Percentiles rank a stretch among this genome's conserved stretches.
These are phyloP conservation scores for Drosophila sucinea DNA, from an alignment of 1,140 invertebrate species.

Conservation along the genomic window DNA sequence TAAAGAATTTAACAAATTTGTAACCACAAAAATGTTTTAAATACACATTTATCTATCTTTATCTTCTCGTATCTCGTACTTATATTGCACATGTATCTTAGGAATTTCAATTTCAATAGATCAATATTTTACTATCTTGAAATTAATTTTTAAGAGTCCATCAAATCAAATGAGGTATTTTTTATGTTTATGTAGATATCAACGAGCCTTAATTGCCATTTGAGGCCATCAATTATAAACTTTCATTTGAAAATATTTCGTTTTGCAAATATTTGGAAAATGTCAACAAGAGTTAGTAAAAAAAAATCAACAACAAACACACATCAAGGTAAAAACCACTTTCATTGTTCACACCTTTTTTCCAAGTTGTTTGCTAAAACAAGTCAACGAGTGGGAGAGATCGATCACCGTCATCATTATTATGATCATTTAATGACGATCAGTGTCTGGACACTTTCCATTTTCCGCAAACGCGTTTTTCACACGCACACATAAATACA, in stretches of 20 bases:
- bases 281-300: conserved; percentile 40
- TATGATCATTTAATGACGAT: conserved; percentile 26
- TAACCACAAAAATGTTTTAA: no score
- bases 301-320: conserved; percentile 12
- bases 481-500: conserved; percentile 22
- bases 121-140: not conserved
- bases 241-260: conserved; percentile 27
- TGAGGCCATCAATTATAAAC: conserved; percentile 49
- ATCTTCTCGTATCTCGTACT: no score
- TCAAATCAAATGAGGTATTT: not conserved
- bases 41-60: not conserved
- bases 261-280: conserved; percentile 40
- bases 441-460: conserved; percentile 62
- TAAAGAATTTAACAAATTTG: no score
- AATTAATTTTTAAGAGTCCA: not conserved
- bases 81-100: not conserved
- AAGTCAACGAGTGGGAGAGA: conserved; percentile 25
- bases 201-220: conserved; percentile 15
- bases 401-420: conserved; percentile 52
- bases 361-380: conserved; percentile 35
- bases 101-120: not conserved
- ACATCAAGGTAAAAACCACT: conserved; percentile 37
- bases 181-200: not conserved
- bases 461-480: conserved; percentile 69
- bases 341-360: conserved; percentile 73